Evolutionary conservation across 2,797 vertebrate genomes (phyloP), one percentile per base, ranked within the genome.

Genomic region (Streptopelia turtur): DNA sequence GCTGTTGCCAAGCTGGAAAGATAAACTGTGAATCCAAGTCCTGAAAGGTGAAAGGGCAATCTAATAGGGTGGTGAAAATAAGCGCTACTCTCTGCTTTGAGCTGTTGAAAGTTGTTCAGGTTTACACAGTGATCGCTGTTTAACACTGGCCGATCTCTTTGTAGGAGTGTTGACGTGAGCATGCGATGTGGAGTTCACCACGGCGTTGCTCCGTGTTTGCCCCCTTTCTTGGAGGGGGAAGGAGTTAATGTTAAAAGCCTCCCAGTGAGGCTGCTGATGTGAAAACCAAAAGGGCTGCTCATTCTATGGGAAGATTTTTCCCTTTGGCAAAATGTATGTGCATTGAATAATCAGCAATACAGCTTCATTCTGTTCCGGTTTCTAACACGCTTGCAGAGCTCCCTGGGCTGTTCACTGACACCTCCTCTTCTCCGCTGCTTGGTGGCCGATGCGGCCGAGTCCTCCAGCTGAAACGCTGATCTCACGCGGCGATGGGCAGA

Each of bases 261-360:
- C 80, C 79, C 72, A 68, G 4, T 37, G 61, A 83, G 87, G 60
- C 68, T 60, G 45, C 41, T 94, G 71, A 93, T 65, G 83, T 63
- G 66, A 87, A 95, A 89, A 59, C 50, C 55, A 49, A 83, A 83
- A 74, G 37, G 81, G 37, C 76, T 91, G 47, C 69, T 61, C 5
- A 39, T 89, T 86, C 77, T 86, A 3, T 31, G 71, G 87, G 64
- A 96, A 92, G 90, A 83, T 71, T 70, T 76, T 91, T 95, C 80
- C 80, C 87, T 83, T 59, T 89, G 80, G 96, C 93, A 91, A 93
- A 93, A 70, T 49, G 37, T 10, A 30, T 28, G 33, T n/a, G 66
- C 49, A 35, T 24, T 27, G 85, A 80, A 70, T 87, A 65, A 92
- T 76, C 78, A 53, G 3, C 72, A 80, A 2, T 64, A 91, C 66